Evolutionary conservation across 2,888 invertebrate species (phyloP), one percentile per base, ranked within the genome.

Genomic region (Ommatoiulus sabulosus): DNA sequence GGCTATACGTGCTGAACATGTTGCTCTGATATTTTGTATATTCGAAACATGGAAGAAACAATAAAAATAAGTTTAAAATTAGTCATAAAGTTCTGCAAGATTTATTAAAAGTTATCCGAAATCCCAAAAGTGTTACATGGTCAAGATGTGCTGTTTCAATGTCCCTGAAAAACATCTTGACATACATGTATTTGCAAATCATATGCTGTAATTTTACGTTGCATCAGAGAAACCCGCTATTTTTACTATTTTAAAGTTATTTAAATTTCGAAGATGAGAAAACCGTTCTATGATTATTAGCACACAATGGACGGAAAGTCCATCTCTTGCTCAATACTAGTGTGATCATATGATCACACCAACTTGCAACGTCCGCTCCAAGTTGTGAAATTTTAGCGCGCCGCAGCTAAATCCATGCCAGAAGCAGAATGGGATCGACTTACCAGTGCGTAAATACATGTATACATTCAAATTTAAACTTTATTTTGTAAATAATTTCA

Each of bases 391-490:
- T 72, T 72, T 72, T 3, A 63, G 72, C 20, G 24, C 24, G 35
- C 35, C 35, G 35, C 35, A 35, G 35, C 35, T 35, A 35, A 35
- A 35, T 35, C 35, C 35, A 1, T 35, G 35, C 35, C 2, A 1
- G 35, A 35, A 35, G 35, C 35, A 35, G 35, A 35, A 35, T 35
- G 35, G 35, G 35, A 10, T 52, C 52, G 46, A 8, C 46, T 8
- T 46, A 4, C 46, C 46, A 46, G 6, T 46, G 46, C 46, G 35
- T 35, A 35, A 1, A 35, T n/a, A 6, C 63, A 63, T 17, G 7
- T 63, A 6, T 72, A 72, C 72, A 72, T 72, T 24, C 24, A 72
- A 72, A 72, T 72, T 72, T 72, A 72, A 72, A 72, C 72, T 72
- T 72, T 72, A 72, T 72, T 72, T 72, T 72, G 72, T 72, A 72